Percentiles rank a stretch among this genome's conserved stretches.
Conservation (phyloP, 2,888 invertebrate species). For the Meta bourneti region DNA sequence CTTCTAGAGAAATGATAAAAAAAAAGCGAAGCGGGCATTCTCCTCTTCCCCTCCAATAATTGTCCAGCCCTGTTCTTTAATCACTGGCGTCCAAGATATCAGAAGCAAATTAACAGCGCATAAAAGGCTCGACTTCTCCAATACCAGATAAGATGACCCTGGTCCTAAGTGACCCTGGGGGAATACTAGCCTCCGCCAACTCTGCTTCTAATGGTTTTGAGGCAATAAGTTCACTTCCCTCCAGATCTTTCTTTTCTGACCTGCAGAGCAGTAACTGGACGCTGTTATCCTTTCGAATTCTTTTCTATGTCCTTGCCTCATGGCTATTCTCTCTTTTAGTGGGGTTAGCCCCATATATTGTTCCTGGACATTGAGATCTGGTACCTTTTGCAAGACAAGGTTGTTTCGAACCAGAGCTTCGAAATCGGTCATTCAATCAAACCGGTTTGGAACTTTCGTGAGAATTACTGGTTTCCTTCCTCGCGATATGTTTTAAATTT, state of each 20-base stretch:
- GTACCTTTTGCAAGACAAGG: too few relatives aligned
- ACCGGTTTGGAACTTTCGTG: too few relatives aligned
- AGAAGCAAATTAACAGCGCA: constrained; percentile 64
- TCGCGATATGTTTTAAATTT: too few relatives aligned
- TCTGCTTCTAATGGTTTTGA: constrained; percentile 51
- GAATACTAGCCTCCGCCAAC: constrained; percentile 20
- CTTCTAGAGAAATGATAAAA: background rate
- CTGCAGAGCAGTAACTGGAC: background rate
- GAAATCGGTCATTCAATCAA: too few relatives aligned
- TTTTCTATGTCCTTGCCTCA: background rate
- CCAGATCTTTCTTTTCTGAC: constrained; percentile 16
- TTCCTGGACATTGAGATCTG: background rate
- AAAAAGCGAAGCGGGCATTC: background rate
- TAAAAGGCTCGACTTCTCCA: constrained; percentile 37
- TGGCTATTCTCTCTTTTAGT: background rate
- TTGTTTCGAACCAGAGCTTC: too few relatives aligned
- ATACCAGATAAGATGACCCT: constrained; percentile 42
- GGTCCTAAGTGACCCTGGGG: constrained; percentile 50
- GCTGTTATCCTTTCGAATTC: constrained; percentile 10
- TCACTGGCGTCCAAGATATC: constrained; percentile 51
- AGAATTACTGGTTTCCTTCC: too few relatives aligned
- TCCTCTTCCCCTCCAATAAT: constrained; percentile 28
- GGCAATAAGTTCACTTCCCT: constrained; percentile 43
- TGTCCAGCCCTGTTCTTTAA: constrained; percentile 46
- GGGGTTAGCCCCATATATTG: background rate